Evolutionary conservation across 2,888 invertebrate genomes (phyloP).

Genomic region (Ophion costatus): DNA sequence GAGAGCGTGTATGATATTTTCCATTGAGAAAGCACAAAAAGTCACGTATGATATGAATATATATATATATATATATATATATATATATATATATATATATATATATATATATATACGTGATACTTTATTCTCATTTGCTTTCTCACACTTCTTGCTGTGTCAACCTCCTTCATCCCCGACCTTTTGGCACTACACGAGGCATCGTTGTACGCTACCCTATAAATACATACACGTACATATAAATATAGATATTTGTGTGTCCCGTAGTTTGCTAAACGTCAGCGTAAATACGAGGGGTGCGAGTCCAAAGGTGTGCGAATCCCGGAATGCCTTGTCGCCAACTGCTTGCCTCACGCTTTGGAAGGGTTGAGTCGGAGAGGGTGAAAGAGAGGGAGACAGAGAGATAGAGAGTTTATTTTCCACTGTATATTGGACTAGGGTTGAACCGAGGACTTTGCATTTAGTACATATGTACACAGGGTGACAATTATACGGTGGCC

Average conservation of each 20-base stretch:
- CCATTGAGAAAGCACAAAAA: slow-evolving; percentile 51
- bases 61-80: background rate
- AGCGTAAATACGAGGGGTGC: slow-evolving; percentile 58
- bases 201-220: slow-evolving; percentile 1
- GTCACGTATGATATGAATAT: slow-evolving; percentile 11
- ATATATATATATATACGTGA: background rate
- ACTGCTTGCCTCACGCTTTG: slow-evolving; percentile 38
- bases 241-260: slow-evolving; percentile 12
- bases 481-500: too few relatives aligned
- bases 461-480: too few relatives aligned
- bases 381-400: background rate
- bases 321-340: slow-evolving; percentile 58
- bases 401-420: slow-evolving; percentile 44
- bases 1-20: slow-evolving; percentile 38
- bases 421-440: slow-evolving; percentile 2
- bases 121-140: slow-evolving; percentile 47
- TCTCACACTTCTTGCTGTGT: slow-evolving; percentile 35
- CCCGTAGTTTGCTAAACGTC: slow-evolving; percentile 62
- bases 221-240: too few relatives aligned
- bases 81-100: background rate
- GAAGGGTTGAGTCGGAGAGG: slow-evolving; percentile 15
- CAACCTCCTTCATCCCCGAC: slow-evolving; percentile 17
- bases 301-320: slow-evolving; percentile 30
- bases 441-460: slow-evolving; percentile 5
- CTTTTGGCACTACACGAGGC: slow-evolving; percentile 32